Base-by-base conservation (phyloP, 2,797 vertebrate species). In the Saxicola maurus region DNA sequence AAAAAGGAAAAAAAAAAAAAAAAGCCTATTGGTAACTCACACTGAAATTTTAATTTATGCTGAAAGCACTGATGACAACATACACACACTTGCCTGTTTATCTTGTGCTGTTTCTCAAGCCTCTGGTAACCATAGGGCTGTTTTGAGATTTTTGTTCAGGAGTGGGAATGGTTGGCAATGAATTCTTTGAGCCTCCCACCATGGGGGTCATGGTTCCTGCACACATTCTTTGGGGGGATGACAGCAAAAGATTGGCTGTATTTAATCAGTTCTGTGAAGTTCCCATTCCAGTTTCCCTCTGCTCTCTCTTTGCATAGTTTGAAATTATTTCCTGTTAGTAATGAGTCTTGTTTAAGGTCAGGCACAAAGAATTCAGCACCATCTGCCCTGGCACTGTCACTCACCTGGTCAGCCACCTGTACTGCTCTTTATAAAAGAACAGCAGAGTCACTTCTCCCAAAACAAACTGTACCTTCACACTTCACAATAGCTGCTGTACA, bases 21-120 rank as follows among this genome's bases (percentile, higher is more conserved):
- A 45, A 31, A 13, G 3, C 6, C 53, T 77, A 33, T 57, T 3
- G 2, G 46, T 74, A 90, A 65, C 35, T 82, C 17, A 48, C 5
- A 57, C 13, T n/a, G 38, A 89, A 77, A 87, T 82, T 90, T 85
- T 89, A 61, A 80, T 87, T 87, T 74, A 43, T 60, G n/a, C 35
- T 80, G 46, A 53, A 55, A 86, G 53, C 35, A 53, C 27, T 45
- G 27, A 43, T 67, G 49, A 16, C 57, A 91, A 38, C 17, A 67
- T 17, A 64, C 6, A 60, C 23, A 89, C 65, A 67, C 57, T 35
- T 68, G 53, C 21, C 42, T 77, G 49, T 73, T 93, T 80, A 37
- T 61, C 38, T 57, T 65, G 11, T 12, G 10, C 48, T 80, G 31
- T 78, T 91, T 91, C 51, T 77, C 37, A 72, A 45, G 40, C 13